Evolutionary conservation across 2,888 invertebrate genomes (phyloP), one percentile per base, ranked within the genome.

Genomic region (Diadromus collaris): DNA sequence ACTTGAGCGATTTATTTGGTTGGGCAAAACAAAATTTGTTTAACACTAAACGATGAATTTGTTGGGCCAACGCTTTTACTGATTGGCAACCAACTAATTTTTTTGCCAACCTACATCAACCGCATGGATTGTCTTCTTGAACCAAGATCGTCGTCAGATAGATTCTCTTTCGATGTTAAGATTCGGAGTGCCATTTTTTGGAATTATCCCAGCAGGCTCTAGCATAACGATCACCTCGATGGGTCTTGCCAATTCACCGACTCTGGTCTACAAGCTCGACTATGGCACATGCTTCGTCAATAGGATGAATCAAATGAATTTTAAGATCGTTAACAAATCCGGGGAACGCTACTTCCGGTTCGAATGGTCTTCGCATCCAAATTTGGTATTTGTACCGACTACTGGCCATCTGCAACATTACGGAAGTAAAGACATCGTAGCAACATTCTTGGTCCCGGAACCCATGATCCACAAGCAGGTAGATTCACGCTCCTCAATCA

Each of bases 361-460:
- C 82, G 88, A 91, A 84, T 92, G 92, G 88, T 73, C 74, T 5
- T 67, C 75, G 2, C 85, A 87, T 78, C 79, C 84, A 2, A 83
- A 90, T 74, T 78, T 94, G 2, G 89, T 88, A 41, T 93, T 93
- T 84, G 89, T 91, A 13, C 94, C 94, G 6, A 83, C 88, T 10
- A 84, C 90, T 9, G 92, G 92, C 6, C 92, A 93, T 85, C 84
- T 93, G 46, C 89, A 88, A 76, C 89, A 90, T 4, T 86, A 86
- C 7, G 87, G 89, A 54, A 86, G 86, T 54, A 94, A 94, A 84
- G 92, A 93, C 76, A 86, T 94, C 27, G 88, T 92, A 7, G 92
- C 92, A 2, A 92, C 92, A 0, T 93, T 93, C 86, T 89, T 91
- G 67, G 86, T 92, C 7, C 86, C 87, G n/a, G 88, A 89, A 64